Evolutionary conservation across 2,113 vertebrate species (phyloP), one percentile per base, ranked within the genome.

Genomic region (Salvelinus sp.): DNA sequence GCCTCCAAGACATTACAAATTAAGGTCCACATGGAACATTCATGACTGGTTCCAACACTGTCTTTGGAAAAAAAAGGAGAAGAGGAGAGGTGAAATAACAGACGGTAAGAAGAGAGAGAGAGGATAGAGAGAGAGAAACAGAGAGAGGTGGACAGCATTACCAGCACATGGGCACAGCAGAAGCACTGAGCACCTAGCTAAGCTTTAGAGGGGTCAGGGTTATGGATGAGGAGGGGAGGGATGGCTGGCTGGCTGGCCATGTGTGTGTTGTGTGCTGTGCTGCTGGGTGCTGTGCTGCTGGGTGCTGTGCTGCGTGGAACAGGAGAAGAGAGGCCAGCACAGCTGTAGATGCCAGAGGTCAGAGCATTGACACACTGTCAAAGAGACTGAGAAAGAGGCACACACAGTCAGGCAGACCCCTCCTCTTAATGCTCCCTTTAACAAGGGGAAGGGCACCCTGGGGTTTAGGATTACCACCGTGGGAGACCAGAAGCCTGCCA

Each of bases 401-500:
- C 38, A 44, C 38, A 10, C 38, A 44, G 38, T 10, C 7, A 44
- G 38, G 38, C 38, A 44, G 38, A 44, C 54, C 54, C 54, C 54
- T 57, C 18, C 54, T 20, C 54, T 57, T 57, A 14, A 57, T 57
- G 54, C 54, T 20, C 20, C 14, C 54, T 57, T 57, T 57, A 47
- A 27, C 74, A 28, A 79, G 83, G 76, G 38, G 9, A 44, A 12
- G 38, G 76, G 82, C 72, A 82, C 81, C 50, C 84, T 75, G 58
- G 77, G 73, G 57, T 75, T 78, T 75, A 74, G 84, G 86, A 89
- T 90, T 89, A 87, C 79, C 14, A 44, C 73, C 71, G 65, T 9
- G 60, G 75, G 76, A 85, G 73, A 74, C 75, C 76, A 68, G 65
- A 28, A 72, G 28, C 57, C 78, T 67, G 64, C 27, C 54, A 64